Evolutionary conservation across 2,888 invertebrate species (phyloP).

Genomic region (Drosophila kanekoi): DNA sequence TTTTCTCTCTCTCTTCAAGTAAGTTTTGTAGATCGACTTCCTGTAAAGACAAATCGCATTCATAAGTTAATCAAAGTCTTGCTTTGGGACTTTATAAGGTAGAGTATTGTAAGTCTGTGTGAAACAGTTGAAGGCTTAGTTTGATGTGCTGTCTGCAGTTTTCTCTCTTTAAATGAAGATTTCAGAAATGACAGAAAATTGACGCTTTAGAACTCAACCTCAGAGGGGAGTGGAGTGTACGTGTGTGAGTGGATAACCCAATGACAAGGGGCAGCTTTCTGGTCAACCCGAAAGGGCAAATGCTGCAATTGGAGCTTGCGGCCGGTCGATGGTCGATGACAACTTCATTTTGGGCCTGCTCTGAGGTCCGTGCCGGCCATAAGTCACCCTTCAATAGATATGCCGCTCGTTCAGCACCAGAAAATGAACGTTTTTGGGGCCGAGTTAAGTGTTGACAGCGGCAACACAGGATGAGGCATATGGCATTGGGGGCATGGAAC

Average conservation of each 20-base stretch:
- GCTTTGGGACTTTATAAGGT: no score
- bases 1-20: no score
- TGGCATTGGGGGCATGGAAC: conserved; percentile 28
- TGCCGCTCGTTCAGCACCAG: conserved; percentile 13
- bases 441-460: conserved; percentile 54
- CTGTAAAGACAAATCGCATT: no score
- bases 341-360: conserved; percentile 45
- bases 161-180: conserved; percentile 15
- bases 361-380: conserved; percentile 45
- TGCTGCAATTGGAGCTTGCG: conserved; percentile 43
- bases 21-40: no score
- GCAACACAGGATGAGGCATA: conserved; percentile 14
- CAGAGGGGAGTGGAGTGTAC: conserved; percentile 27
- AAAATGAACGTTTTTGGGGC: conserved; percentile 41
- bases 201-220: conserved; percentile 9
- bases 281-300: conserved; percentile 27
- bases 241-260: conserved; percentile 73
- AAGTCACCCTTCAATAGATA: conserved; percentile 74
- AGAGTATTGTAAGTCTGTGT: not conserved
- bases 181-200: conserved; percentile 25
- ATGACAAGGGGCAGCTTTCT: conserved; percentile 61
- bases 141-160: not conserved
- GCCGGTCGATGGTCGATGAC: conserved; percentile 52
- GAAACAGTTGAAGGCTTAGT: not conserved
- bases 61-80: no score